Conservation (phyloP, 2,797 vertebrate species). For the Pygocentrus nattereri region DNA sequence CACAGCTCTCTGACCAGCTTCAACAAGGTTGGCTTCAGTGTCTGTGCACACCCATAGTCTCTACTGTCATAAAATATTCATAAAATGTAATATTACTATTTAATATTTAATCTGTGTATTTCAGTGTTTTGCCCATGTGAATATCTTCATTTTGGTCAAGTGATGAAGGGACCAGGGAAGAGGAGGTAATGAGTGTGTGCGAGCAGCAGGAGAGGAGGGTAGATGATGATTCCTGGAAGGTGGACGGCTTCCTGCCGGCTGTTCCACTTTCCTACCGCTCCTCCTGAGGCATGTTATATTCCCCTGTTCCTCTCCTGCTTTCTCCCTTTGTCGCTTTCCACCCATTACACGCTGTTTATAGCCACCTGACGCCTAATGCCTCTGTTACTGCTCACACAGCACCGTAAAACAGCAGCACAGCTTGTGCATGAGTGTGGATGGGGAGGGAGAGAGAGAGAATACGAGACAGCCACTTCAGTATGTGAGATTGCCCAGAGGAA, state of each 20-base stretch:
- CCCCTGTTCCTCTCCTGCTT: conserved; percentile 16
- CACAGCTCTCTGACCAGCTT: not conserved
- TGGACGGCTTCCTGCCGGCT: conserved; percentile 17
- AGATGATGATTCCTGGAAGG: conserved; percentile 31
- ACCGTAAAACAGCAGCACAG: not conserved
- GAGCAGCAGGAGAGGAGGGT: not conserved
- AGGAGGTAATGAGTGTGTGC: not conserved
- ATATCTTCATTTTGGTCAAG: conserved; percentile 20
- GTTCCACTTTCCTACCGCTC: conserved; percentile 12
- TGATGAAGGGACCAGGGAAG: not conserved
- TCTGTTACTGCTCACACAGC: conserved; percentile 11
- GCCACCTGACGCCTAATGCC: conserved; percentile 39
- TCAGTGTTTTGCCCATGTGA: not conserved
- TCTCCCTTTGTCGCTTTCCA: conserved; percentile 21
- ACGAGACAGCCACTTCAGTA: conserved; percentile 6
- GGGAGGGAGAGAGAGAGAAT: not conserved
- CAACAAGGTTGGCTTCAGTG: not conserved
- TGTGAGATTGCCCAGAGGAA: conserved; percentile 17
- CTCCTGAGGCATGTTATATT: conserved; percentile 26
- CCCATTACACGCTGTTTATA: conserved; percentile 38
- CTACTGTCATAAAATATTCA: conserved; percentile 34
- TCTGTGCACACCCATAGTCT: conserved; percentile 7
- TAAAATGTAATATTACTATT: conserved; percentile 27
- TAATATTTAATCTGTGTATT: conserved; percentile 41
- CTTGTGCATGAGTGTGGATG: not conserved